These are phyloP conservation scores for Xenopus laevis DNA, from an alignment of 2,113 vertebrate species.

Conservation along the genomic window DNA sequence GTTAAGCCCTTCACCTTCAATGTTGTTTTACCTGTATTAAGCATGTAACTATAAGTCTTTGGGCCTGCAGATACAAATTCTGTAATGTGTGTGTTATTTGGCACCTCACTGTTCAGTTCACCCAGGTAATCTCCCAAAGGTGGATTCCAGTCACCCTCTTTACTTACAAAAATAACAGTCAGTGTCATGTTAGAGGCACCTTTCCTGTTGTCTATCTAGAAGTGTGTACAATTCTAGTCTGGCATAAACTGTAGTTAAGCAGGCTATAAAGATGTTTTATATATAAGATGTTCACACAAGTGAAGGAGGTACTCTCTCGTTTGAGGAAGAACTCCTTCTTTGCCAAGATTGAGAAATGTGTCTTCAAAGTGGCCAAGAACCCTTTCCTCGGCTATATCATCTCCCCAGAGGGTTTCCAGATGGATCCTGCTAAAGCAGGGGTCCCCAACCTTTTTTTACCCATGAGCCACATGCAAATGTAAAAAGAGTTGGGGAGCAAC, in stretches of 20 bases:
- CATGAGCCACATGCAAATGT: too few species aligned
- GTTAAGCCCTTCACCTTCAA: not conserved
- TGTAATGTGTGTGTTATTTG: slow-evolving; percentile 2
- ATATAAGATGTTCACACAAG: too few species aligned
- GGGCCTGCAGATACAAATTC: slow-evolving; percentile 7
- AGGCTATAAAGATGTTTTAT: too few species aligned
- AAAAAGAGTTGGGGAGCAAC: too few species aligned
- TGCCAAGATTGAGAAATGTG: too few species aligned
- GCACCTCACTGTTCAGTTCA: slow-evolving; percentile 6
- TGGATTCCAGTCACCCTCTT: not conserved
- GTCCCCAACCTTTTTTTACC: too few species aligned
- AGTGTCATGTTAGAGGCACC: not conserved
- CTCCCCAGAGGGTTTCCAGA: too few species aligned
- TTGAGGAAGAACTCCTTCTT: too few species aligned
- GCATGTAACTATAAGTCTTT: slow-evolving; percentile 2
- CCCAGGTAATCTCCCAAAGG: not conserved
- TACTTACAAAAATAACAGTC: slow-evolving; percentile 1
- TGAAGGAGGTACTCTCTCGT: too few species aligned
- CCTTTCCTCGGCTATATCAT: too few species aligned
- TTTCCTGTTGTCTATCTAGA: not conserved
- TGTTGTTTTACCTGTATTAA: not conserved
- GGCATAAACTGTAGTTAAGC: not conserved
- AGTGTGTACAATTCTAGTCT: slow-evolving; percentile 15
- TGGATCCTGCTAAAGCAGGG: too few species aligned
- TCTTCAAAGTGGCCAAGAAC: too few species aligned